phyloP scores from a whole-genome alignment of 1,140 invertebrate species.

The Pectinophora gossypiella region DNA sequence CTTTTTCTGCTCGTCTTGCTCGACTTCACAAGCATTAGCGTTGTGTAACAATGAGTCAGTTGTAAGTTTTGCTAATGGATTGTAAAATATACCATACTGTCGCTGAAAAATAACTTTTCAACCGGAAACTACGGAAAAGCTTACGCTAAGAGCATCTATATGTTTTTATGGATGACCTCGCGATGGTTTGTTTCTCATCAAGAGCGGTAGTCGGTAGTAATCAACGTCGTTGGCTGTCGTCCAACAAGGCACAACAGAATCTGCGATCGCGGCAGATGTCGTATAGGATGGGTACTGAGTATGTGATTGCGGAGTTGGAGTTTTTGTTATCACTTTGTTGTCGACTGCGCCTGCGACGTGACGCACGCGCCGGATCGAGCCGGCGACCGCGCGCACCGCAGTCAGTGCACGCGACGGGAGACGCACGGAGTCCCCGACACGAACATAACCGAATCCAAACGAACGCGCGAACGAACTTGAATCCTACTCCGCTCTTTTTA shows the following conservation, averaged over 20 bases:
- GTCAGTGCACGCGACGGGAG: slow-evolving; percentile 41
- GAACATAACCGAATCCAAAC: slow-evolving; percentile 24
- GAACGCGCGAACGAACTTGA: slow-evolving; percentile 53
- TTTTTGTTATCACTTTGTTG: slow-evolving; percentile 64
- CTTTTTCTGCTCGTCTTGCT: no score
- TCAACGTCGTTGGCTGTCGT: slow-evolving; percentile 36
- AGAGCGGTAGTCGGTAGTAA: slow-evolving; percentile 23
- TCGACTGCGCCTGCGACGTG: slow-evolving; percentile 44
- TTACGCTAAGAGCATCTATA: neutral
- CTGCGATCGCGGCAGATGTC: slow-evolving; percentile 7
- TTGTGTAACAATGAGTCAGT: no score
- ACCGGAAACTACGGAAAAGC: neutral
- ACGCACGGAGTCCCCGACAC: slow-evolving; percentile 32
- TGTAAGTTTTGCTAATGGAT: no score
- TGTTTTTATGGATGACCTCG: slow-evolving; percentile 21
- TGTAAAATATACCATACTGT: no score
- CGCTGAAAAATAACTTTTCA: neutral
- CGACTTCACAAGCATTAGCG: no score
- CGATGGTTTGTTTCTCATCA: slow-evolving; percentile 34
- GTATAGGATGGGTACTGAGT: slow-evolving; percentile 24
- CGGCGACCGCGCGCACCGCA: slow-evolving; percentile 24
- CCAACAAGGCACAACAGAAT: slow-evolving; percentile 35
- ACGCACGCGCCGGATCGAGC: slow-evolving; percentile 43
- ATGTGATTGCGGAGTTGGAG: slow-evolving; percentile 16
- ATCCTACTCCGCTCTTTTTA: slow-evolving; percentile 21